Base-by-base conservation (phyloP, 2,888 invertebrate species). In the Euclidia mi region DNA sequence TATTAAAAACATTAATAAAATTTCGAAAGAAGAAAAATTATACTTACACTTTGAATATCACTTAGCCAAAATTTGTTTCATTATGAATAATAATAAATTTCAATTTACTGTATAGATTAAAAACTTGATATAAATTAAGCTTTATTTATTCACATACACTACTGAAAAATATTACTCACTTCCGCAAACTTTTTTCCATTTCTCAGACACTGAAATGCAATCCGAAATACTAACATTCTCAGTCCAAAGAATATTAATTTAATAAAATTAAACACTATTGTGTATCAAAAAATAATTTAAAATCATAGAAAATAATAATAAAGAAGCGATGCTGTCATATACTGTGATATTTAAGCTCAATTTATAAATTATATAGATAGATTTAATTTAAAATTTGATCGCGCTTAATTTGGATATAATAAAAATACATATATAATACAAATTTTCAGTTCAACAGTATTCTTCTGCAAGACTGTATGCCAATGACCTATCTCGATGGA, bases 201-300 rank as follows among this genome's bases (percentile, higher is more conserved):
- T 93, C 70, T 94, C 94, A 88, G 93, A 92, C 90, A 91, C 92
- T 94, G 93, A 92, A 94, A 93, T 89, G 87, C 90, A 92, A 92
- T 90, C 79, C 82, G 85, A 92, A 89, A 81, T 45, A 80, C 93
- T 92, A 92, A 89, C 91, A 91, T 91, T 92, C 88, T 89, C 88
- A 88, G 72, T 79, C 74, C 73, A 81, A 77, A 71, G 74, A 61
- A 69, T 56, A 49, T 51, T 46, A 64, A 65, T 66, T 51, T 56
- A 62, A n/a, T n/a, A n/a, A n/a, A 60, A 63, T 46, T 58, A 71
- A 65, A 71, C 55, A 63, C 48, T 38, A 48, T 49, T 32, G 58
- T 64, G 59, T 58, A 37, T 50, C 50, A 55, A 50, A 4, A 55
- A 64, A 70, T 41, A 55, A 45, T 62, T 58, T 47, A 46, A 60